A percentile compares a stretch with the other conserved stretches of the same genome.
Conservation (phyloP, 2,797 vertebrate species). For the Alosa sapidissima region DNA sequence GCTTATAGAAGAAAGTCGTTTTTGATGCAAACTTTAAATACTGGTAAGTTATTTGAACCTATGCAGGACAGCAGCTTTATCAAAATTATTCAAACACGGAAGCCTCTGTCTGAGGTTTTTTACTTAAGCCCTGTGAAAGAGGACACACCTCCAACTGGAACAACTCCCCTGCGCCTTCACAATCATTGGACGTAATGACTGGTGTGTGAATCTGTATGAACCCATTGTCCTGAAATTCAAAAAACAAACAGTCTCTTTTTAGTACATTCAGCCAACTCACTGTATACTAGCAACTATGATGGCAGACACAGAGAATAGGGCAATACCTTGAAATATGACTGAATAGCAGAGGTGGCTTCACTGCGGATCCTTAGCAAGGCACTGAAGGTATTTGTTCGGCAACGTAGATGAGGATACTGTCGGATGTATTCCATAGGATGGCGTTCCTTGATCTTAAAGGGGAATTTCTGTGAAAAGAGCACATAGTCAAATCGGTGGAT, state of each 20-base stretch:
- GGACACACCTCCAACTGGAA: slow-evolving; percentile 85
- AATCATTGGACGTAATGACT: slow-evolving; percentile 95
- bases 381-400: slow-evolving; percentile 79
- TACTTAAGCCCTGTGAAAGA: neutral
- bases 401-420: slow-evolving; percentile 89
- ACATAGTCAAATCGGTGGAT: neutral
- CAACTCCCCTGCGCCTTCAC: slow-evolving; percentile 93
- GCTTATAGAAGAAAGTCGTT: neutral
- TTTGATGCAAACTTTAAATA: neutral
- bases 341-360: slow-evolving; percentile 83
- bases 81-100: neutral
- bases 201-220: slow-evolving; percentile 94
- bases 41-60: no score
- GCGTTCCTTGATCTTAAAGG: slow-evolving; percentile 86
- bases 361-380: slow-evolving; percentile 89
- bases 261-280: neutral
- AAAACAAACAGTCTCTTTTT: slow-evolving; percentile 19
- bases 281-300: neutral
- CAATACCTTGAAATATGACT: slow-evolving; percentile 88
- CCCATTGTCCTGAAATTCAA: slow-evolving; percentile 77
- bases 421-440: slow-evolving; percentile 84
- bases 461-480: slow-evolving; percentile 69
- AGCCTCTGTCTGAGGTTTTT: neutral
- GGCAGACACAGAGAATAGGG: neutral
- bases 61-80: neutral